phyloP scores from a whole-genome alignment of 2,888 invertebrate species.

The Eristalis pertinax region DNA sequence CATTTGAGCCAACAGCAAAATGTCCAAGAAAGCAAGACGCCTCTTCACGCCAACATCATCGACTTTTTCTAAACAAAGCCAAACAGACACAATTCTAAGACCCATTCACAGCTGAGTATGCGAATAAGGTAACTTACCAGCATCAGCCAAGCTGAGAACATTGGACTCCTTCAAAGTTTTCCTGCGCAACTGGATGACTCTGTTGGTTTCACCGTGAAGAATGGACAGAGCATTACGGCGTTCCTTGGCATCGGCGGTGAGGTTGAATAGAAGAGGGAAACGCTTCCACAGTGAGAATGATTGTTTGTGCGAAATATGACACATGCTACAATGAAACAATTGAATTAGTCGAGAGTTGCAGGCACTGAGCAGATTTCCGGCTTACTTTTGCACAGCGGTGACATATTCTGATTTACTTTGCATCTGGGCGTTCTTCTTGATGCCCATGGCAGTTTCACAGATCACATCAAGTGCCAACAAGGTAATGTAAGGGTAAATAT shows the following conservation, averaged over 20 bases:
- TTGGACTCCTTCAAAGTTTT: slow-evolving; percentile 75
- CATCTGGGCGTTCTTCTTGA: slow-evolving; percentile 87
- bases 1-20: slow-evolving; percentile 82
- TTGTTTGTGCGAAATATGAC: slow-evolving; percentile 76
- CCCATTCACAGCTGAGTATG: background rate
- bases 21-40: slow-evolving; percentile 82
- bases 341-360: background rate
- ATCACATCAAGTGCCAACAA: slow-evolving; percentile 80
- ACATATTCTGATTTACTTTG: slow-evolving; percentile 87
- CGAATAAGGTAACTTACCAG: slow-evolving; percentile 43
- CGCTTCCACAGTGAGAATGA: slow-evolving; percentile 79
- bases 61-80: slow-evolving; percentile 50
- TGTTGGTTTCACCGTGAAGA: slow-evolving; percentile 78
- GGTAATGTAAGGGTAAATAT: slow-evolving; percentile 84
- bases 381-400: slow-evolving; percentile 86
- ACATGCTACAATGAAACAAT: slow-evolving; percentile 75
- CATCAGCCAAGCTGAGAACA: slow-evolving; percentile 71
- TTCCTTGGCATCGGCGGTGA: slow-evolving; percentile 73
- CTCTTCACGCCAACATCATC: slow-evolving; percentile 77
- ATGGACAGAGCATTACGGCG: slow-evolving; percentile 74
- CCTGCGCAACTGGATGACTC: slow-evolving; percentile 77
- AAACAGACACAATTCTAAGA: background rate
- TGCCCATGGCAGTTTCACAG: slow-evolving; percentile 91
- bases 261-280: slow-evolving; percentile 74
- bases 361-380: slow-evolving; percentile 60